Evolutionary conservation across 2,888 invertebrate genomes (phyloP), one percentile per base, ranked within the genome.

Genomic region (Spialia ferax): DNA sequence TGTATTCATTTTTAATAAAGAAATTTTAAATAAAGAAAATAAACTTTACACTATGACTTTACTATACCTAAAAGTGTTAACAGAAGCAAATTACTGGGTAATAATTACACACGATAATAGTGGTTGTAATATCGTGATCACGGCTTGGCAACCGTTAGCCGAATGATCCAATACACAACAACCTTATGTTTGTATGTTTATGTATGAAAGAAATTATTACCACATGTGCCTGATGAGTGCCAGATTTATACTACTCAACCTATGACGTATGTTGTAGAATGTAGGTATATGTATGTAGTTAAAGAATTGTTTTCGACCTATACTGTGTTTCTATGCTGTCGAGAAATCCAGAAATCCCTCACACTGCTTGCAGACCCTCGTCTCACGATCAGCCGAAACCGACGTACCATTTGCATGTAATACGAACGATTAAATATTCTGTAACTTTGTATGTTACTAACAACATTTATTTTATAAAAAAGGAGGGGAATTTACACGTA

Each of bases 41-140:
- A 42, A 29, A 15, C n/a, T 26, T 48, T 56, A 48, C 56, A 48
- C 10, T 48, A 6, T 56, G 48, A 35, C 8, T 10, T 32, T 29
- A 48, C 4, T 45, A 32, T 20, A 6, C 8, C 5, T 8, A 22
- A 45, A 42, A 35, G 18, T 57, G 57, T 57, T 50, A 11, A 18
- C 22, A 50, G 23, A 57, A 64, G 18, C 35, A 50, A n/a, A 63
- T 67, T 52, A 65, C 62, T 55, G 55, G 22, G 7, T 65, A 29
- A 64, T 42, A 55, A 48, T 68, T 67, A 67, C 63, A 66, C 35
- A 63, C 50, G 66, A 61, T 70, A 71, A 69, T 62, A 48, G 54
- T 22, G 8, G 23, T 32, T 32, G 48, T 35, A 50, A 32, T 18
- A 62, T 74, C 69, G 73, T 74, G 71, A 70, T 65, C 56, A 54